A percentile compares a stretch with the other conserved stretches of the same genome.
These are phyloP conservation scores for Ptilonorhynchus violaceus DNA, from an alignment of 2,113 vertebrate species.

Conservation along the genomic window DNA sequence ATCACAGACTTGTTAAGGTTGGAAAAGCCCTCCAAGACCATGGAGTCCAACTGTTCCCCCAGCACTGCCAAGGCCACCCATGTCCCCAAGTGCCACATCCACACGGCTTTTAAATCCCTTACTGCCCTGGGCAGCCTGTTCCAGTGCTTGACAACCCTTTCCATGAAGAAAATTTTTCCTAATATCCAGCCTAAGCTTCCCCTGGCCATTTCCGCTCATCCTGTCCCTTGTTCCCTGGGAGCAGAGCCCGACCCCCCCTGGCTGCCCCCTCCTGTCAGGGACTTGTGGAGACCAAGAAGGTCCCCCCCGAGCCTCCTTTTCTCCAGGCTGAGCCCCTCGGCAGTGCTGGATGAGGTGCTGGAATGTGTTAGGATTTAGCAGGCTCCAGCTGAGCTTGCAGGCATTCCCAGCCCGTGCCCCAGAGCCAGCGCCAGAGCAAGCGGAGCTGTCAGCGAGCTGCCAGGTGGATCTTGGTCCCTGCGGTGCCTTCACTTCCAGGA, in stretches of 20 bases:
- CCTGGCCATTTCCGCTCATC: accelerated
- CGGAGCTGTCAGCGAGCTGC: background rate
- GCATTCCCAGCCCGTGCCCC: background rate
- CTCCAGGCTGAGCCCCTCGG: background rate
- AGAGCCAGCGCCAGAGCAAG: background rate
- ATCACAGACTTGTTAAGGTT: background rate
- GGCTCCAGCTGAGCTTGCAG: background rate
- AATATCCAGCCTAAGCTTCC: background rate
- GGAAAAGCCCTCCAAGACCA: background rate
- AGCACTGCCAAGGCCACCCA: background rate
- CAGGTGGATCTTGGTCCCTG: background rate
- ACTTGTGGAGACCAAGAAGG: background rate
- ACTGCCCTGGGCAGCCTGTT: background rate
- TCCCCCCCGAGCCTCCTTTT: background rate
- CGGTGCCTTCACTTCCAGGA: background rate
- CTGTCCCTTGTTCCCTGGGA: background rate
- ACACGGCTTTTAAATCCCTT: accelerated
- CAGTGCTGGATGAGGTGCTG: background rate
- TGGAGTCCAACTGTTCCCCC: background rate
- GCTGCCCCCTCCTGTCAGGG: background rate
- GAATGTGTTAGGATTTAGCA: background rate
- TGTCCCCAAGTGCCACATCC: background rate
- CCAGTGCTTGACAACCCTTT: background rate
- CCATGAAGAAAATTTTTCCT: background rate
- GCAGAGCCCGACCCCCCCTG: accelerated